Percentiles rank a stretch among this genome's conserved stretches.
phyloP scores from a whole-genome alignment of 2,113 vertebrate species.

The Ancistrus triradiatus region DNA sequence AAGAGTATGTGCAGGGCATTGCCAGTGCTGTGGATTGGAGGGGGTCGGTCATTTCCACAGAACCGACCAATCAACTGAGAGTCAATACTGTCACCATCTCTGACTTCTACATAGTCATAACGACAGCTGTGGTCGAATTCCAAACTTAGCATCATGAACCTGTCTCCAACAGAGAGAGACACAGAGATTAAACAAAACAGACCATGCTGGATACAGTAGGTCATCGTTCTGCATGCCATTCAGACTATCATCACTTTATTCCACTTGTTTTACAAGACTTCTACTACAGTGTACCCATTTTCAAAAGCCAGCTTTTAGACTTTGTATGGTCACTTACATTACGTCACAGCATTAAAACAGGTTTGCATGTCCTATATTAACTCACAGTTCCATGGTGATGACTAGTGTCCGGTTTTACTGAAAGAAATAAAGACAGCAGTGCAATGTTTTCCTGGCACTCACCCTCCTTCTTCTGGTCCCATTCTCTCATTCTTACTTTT shows the following conservation, averaged over 20 bases:
- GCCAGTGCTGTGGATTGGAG: conserved; percentile 79
- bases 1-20: conserved; percentile 88
- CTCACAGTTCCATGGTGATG: conserved; percentile 5
- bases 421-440: not conserved
- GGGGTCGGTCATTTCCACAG: conserved; percentile 86
- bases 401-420: conserved; percentile 14
- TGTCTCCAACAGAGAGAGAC: conserved; percentile 46
- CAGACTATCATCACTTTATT: conserved; percentile 5
- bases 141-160: conserved; percentile 94
- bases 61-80: conserved; percentile 83
- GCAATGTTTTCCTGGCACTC: conserved; percentile 39
- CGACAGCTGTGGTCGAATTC: conserved; percentile 92
- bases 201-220: not conserved
- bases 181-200: conserved; percentile 7
- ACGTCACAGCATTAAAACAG: not conserved
- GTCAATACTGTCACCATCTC: conserved; percentile 83
- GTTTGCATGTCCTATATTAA: not conserved
- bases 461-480: not conserved
- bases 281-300: no score
- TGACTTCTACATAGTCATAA: conserved; percentile 92
- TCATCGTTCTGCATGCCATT: conserved; percentile 1
- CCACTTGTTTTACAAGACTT: not conserved
- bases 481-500: conserved; percentile 7
- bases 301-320: not conserved
- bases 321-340: not conserved